phyloP scores from a whole-genome alignment of 2,113 vertebrate genomes.

The Asarcornis scutulata region DNA sequence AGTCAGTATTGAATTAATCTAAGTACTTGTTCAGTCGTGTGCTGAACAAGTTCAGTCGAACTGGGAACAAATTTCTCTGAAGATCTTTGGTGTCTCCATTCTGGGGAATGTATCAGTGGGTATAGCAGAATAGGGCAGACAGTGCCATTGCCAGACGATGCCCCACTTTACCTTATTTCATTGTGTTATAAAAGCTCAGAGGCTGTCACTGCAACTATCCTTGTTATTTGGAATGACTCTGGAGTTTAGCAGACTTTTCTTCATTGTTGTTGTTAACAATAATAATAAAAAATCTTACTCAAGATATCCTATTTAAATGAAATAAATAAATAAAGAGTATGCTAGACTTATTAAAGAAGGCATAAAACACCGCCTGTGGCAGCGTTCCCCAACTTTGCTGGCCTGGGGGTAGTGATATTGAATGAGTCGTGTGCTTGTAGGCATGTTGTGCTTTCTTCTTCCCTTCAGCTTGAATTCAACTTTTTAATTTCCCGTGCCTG shows the following conservation, averaged over 20 bases:
- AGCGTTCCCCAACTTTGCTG: neutral
- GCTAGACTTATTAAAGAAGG: slow-evolving; percentile 4
- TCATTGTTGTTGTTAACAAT: neutral
- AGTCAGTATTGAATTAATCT: neutral
- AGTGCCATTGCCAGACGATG: neutral
- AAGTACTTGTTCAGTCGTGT: neutral
- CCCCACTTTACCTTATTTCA: neutral
- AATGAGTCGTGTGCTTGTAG: slow-evolving; percentile 28
- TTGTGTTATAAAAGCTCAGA: neutral
- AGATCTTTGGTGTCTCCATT: neutral
- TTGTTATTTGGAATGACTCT: neutral
- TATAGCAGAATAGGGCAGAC: neutral
- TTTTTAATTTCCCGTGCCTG: neutral
- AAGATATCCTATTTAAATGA: neutral
- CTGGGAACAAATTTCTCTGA: neutral
- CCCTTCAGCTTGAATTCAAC: neutral
- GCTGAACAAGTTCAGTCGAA: neutral
- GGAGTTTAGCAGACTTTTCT: neutral
- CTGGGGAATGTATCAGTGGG: neutral
- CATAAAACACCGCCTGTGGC: slow-evolving; percentile 3
- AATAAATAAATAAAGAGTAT: neutral
- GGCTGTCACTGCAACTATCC: neutral
- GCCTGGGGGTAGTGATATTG: neutral
- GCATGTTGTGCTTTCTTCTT: neutral
- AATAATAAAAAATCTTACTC: neutral